Percentiles rank a stretch among this genome's conserved stretches.
Evolutionary conservation across 2,888 invertebrate species (phyloP).

Genomic region (Camponotus fellah): DNA sequence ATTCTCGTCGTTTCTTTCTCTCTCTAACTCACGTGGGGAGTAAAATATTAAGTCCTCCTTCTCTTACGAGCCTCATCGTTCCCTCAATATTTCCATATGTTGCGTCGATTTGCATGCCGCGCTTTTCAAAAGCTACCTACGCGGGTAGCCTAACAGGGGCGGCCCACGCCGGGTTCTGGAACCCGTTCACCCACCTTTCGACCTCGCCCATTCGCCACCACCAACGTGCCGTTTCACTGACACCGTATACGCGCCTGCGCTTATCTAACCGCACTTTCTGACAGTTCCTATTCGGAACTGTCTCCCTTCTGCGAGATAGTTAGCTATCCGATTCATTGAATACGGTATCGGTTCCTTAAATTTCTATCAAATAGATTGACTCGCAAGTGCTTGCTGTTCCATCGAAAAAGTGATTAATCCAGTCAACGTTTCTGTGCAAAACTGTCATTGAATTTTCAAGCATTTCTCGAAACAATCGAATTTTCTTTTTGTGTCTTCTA

Average conservation of each 20-base stretch:
- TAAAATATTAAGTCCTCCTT: background rate
- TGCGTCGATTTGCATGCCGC: conserved; percentile 68
- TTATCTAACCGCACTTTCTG: conserved; percentile 61
- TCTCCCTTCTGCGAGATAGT: conserved; percentile 46
- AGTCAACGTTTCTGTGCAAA: background rate
- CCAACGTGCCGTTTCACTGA: conserved; percentile 67
- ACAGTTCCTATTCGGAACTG: conserved; percentile 66
- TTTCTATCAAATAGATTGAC: background rate
- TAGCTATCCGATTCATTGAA: background rate
- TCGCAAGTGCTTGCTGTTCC: background rate
- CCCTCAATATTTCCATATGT: conserved; percentile 59
- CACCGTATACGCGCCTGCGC: conserved; percentile 52
- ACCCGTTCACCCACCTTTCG: conserved; percentile 85
- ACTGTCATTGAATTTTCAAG: background rate
- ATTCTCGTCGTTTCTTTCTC: conserved; percentile 4
- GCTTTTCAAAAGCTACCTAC: conserved; percentile 70
- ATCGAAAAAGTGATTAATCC: background rate
- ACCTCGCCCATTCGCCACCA: conserved; percentile 81
- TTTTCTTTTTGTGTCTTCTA: background rate
- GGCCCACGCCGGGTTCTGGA: conserved; percentile 80
- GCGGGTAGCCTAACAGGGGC: conserved; percentile 67
- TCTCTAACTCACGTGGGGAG: background rate
- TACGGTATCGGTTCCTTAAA: background rate
- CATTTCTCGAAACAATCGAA: background rate
- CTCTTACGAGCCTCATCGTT: conserved; percentile 36